Base-by-base conservation (phyloP, 2,113 vertebrate species). In the Genyomyrus donnyi region DNA sequence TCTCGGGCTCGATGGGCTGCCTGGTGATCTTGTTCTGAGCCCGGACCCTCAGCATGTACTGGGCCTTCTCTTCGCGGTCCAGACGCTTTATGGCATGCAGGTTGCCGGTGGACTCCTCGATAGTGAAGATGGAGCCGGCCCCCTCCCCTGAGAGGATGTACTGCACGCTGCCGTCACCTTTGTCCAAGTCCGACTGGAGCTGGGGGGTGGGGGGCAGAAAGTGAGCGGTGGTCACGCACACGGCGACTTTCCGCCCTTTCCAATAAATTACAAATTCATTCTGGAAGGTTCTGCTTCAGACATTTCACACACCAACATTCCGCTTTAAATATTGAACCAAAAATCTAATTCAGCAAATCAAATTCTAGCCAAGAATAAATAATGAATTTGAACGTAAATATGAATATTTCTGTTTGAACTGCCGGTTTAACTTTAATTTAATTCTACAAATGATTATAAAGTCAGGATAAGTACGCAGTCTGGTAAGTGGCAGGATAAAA, bases 131-230 rank as follows among this genome's bases (percentile, higher is more conserved):
- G 90, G 97, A 95, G 91, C 98, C 98, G 13, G 98, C 98, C 89
- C 98, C 98, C 91, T 99, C 98, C 87, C 98, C 98, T 13, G 97
- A 97, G 94, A 99, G 97, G 91, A 99, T 96, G 89, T 99, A 99
- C 94, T 97, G 98, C 91, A 99, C 96, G 9, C 96, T 94, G 90
- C 97, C 97, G 83, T 98, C 97, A 85, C 96, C 97, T 91, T 93
- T 96, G 96, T 98, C 98, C 93, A 96, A 96, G 94, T 99, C 98
- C 83, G 98, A 99, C 94, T 99, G 98, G 93, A 99, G 98, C 98
- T 99, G 95, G 91, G 92, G 91, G 92, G 49, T 0, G 50, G 15
- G 88, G 89, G 93, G 95, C 94, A 92, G 70, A 89, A 92, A 95
- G 87, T 91, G 24, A 91, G 58, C 5, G 21, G 21, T 39, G 49